These are phyloP conservation scores for Macrosoma leucophasiata DNA, from an alignment of 2,888 invertebrate species.

Conservation along the genomic window DNA sequence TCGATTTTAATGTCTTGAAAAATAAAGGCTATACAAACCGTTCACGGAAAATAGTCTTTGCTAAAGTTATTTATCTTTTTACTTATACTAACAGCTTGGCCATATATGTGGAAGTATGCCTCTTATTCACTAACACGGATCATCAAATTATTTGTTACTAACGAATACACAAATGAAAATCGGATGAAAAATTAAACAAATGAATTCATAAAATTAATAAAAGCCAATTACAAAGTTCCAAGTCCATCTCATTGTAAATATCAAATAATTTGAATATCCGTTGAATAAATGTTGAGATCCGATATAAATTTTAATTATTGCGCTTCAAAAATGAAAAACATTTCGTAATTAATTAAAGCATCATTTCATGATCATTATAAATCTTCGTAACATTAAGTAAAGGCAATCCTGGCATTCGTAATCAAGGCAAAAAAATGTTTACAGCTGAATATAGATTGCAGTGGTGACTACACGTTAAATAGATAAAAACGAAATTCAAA, in stretches of 20 bases:
- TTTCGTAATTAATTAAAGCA: too few relatives aligned
- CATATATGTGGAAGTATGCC: conserved; percentile 28
- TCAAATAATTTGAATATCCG: too few relatives aligned
- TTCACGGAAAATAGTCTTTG: conserved; percentile 55
- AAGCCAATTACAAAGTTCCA: too few relatives aligned
- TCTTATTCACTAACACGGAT: too few relatives aligned
- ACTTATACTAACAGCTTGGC: conserved; percentile 52
- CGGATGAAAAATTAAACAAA: too few relatives aligned
- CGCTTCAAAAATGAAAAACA: too few relatives aligned
- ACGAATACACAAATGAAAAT: too few relatives aligned
- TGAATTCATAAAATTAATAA: conserved; percentile 3
- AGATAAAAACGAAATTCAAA: too few relatives aligned
- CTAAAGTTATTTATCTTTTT: conserved; percentile 44
- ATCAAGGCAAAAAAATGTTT: too few relatives aligned
- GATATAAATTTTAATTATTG: conserved; percentile 34
- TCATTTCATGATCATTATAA: conserved; percentile 7
- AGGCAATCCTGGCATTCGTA: conserved; percentile 50
- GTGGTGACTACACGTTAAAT: too few relatives aligned
- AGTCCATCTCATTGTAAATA: conserved; percentile 45
- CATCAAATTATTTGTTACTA: too few relatives aligned
- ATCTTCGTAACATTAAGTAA: conserved; percentile 34
- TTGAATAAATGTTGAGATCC: conserved; percentile 58
- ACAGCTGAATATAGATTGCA: too few relatives aligned
- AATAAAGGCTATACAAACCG: conserved; percentile 48
- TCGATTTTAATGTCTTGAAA: conserved; percentile 53